Evolutionary conservation across 2,113 vertebrate species (phyloP).

Genomic region (Channa maculata): DNA sequence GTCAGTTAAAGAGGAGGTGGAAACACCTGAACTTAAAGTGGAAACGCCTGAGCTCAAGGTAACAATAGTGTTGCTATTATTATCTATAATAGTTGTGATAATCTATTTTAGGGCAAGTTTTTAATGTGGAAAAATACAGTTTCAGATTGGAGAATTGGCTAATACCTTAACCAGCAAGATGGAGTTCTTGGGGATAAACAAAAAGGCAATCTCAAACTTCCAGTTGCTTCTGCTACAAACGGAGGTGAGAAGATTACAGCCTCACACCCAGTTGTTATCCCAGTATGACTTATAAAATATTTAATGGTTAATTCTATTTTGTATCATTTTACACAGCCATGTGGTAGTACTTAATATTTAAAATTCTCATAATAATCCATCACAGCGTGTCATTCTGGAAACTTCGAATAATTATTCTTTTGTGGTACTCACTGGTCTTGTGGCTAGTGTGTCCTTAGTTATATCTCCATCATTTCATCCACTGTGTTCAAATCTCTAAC

Average conservation of each 20-base stretch:
- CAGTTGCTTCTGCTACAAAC: slow-evolving; percentile 97
- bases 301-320: slow-evolving; percentile 50
- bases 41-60: slow-evolving; percentile 82
- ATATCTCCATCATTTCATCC: neutral
- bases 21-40: slow-evolving; percentile 91
- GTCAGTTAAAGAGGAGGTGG: slow-evolving; percentile 84
- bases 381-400: slow-evolving; percentile 43
- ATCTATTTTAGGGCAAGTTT: neutral
- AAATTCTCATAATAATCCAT: slow-evolving; percentile 69
- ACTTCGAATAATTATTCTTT: slow-evolving; percentile 38
- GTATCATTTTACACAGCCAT: slow-evolving; percentile 47
- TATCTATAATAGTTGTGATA: neutral
- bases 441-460: slow-evolving; percentile 2
- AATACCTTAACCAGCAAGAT: slow-evolving; percentile 98
- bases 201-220: slow-evolving; percentile 98
- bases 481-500: neutral
- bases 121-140: slow-evolving; percentile 78
- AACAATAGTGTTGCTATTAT: neutral
- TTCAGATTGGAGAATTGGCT: slow-evolving; percentile 98
- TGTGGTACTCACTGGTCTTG: slow-evolving; percentile 28
- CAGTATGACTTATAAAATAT: slow-evolving; percentile 63
- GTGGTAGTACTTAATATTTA: slow-evolving; percentile 68
- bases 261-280: slow-evolving; percentile 4
- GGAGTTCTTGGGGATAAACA: slow-evolving; percentile 98
- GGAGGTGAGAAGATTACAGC: slow-evolving; percentile 83